Evolutionary conservation across 2,888 invertebrate genomes (phyloP).

Genomic region (Cryptops parisi): DNA sequence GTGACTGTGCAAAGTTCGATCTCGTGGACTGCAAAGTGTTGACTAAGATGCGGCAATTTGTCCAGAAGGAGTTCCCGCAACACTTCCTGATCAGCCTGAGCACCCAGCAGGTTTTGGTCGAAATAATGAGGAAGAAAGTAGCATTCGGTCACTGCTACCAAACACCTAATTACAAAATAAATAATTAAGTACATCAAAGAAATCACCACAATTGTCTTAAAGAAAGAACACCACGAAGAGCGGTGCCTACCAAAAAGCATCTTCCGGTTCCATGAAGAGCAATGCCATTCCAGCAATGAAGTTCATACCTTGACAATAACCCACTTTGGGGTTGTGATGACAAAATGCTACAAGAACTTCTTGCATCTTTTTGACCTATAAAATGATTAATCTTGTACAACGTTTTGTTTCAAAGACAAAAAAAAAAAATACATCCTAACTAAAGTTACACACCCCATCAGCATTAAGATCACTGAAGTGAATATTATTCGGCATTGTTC

Average conservation of each 20-base stretch:
- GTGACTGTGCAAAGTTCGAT: slow-evolving; percentile 39
- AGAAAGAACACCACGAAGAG: no score
- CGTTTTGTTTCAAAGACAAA: not conserved
- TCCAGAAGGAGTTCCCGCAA: slow-evolving; percentile 34
- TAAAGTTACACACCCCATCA: slow-evolving; percentile 38
- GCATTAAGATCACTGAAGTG: slow-evolving; percentile 35
- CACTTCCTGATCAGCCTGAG: slow-evolving; percentile 39
- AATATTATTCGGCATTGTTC: slow-evolving; percentile 40
- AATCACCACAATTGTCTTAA: not conserved
- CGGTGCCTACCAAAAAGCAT: slow-evolving; percentile 37
- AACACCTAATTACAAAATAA: slow-evolving; percentile 27
- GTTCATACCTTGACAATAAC: slow-evolving; percentile 43
- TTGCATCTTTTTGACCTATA: slow-evolving; percentile 36
- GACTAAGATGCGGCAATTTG: slow-evolving; percentile 32
- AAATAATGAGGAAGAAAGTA: slow-evolving; percentile 38
- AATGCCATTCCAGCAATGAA: slow-evolving; percentile 38
- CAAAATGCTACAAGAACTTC: slow-evolving; percentile 39
- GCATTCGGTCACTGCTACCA: slow-evolving; percentile 39
- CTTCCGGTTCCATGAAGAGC: slow-evolving; percentile 38
- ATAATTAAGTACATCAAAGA: not conserved
- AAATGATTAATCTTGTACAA: not conserved
- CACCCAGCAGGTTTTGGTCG: slow-evolving; percentile 37
- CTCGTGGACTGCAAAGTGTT: slow-evolving; percentile 35
- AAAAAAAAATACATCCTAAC: not conserved
- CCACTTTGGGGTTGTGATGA: slow-evolving; percentile 37